Evolutionary conservation across 2,888 invertebrate species (phyloP), one percentile per base, ranked within the genome.

Genomic region (Hydriomena furcata): DNA sequence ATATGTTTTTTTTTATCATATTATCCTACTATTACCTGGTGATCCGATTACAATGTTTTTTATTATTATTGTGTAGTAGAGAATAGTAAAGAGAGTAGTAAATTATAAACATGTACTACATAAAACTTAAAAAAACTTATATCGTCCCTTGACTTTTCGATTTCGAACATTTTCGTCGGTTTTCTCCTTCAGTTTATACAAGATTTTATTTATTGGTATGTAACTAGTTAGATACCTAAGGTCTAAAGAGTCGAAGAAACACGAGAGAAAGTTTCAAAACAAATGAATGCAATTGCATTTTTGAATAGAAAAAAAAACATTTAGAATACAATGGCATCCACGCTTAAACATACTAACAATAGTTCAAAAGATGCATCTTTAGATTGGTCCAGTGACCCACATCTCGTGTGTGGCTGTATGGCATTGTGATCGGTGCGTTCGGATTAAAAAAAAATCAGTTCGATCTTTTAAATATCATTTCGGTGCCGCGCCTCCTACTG

Each of bases 341-440:
- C 51, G 40, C 32, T 40, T 42, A 27, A 47, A 52, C 37, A 50
- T 21, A 53, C 46, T 41, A 57, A 58, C 63, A 65, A 59, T 55
- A 58, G 51, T 46, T 68, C 68, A 83, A 77, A 49, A 71, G 71
- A 76, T 76, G 75, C 78, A 84, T 85, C 86, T 78, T 58, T 49
- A 61, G 79, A 86, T 73, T 65, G 68, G 68, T 81, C 84, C 65
- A 65, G 67, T 84, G 84, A 87, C 89, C 78, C 55, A 87, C 76
- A 79, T 87, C 47, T 1, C 74, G 60, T 75, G 74, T 80, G 68
- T 69, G 58, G 52, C 73, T 64, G 66, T 67, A 56, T 66, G 68
- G 63, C 80, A 80, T 84, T 82, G 82, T 82, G 65, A 70, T 65
- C 62, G 58, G 43, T 59, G 66, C 62, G 65, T 65, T 68, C 59